Percentiles rank a stretch among this genome's conserved stretches.
Evolutionary conservation across 2,888 invertebrate species (phyloP).

Genomic region (Asteroscopus sphinx): DNA sequence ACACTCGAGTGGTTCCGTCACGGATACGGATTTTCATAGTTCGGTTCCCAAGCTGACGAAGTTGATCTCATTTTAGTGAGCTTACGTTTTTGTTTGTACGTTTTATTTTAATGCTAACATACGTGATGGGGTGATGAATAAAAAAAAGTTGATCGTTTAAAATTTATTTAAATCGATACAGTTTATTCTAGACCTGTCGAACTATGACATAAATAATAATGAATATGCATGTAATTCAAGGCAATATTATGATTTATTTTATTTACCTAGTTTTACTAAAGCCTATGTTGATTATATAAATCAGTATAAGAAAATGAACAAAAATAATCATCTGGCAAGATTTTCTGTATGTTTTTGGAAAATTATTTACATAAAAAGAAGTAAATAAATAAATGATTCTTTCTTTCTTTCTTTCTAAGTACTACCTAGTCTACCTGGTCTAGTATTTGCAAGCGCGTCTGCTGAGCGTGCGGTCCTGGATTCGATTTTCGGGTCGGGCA

Average conservation of each 20-base stretch:
- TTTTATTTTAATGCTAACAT: constrained; percentile 35
- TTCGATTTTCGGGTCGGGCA: no score
- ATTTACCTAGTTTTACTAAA: constrained; percentile 6
- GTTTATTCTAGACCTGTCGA: constrained; percentile 9
- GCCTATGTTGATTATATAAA: no score
- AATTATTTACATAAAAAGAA: no score
- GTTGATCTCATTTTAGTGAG: constrained; percentile 58
- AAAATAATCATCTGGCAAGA: no score
- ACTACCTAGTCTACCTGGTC: no score
- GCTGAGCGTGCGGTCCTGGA: no score
- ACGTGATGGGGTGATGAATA: constrained; percentile 27
- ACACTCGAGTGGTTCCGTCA: constrained; percentile 81
- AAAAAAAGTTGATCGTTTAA: constrained; percentile 1
- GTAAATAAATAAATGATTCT: no score
- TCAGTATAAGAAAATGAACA: no score
- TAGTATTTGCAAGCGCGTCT: no score
- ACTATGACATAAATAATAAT: constrained; percentile 11
- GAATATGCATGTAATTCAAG: constrained; percentile 28
- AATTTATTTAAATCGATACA: neutral
- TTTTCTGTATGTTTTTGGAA: no score
- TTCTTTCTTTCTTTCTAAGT: no score
- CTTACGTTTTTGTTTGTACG: constrained; percentile 41
- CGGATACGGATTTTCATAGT: constrained; percentile 65
- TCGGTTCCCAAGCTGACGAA: constrained; percentile 67
- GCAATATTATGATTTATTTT: constrained; percentile 29